These are phyloP conservation scores for Timema podura DNA, from an alignment of 2,888 invertebrate species.

Conservation along the genomic window DNA sequence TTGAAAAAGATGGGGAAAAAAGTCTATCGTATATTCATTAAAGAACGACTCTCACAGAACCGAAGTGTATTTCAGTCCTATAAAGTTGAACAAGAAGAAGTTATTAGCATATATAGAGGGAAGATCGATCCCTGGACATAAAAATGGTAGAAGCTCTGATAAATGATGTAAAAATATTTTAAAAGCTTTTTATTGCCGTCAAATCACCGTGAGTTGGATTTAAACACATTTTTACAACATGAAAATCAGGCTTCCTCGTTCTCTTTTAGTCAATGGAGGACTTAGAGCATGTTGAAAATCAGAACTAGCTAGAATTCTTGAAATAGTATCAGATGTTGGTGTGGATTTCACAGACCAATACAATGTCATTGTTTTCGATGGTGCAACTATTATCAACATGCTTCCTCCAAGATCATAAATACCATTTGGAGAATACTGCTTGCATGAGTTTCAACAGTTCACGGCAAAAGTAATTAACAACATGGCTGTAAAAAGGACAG, in stretches of 20 bases:
- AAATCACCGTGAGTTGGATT: background rate
- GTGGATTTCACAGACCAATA: background rate
- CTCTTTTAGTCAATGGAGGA: background rate
- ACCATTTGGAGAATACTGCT: background rate
- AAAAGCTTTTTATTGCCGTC: background rate
- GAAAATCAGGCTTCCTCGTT: background rate
- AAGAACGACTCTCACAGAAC: background rate
- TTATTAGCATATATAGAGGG: background rate
- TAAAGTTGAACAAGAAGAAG: conserved; percentile 10
- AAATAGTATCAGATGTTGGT: background rate
- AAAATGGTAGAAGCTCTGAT: background rate
- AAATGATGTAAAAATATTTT: background rate
- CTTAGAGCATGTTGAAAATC: background rate
- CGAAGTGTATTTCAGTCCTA: background rate
- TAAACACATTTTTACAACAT: background rate
- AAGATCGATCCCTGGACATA: background rate
- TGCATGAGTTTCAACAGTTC: background rate
- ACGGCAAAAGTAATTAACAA: conserved; percentile 2
- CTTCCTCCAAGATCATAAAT: conserved; percentile 1
- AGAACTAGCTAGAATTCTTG: background rate
- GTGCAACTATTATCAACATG: conserved; percentile 4
- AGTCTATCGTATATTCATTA: background rate
- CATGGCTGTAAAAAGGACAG: background rate
- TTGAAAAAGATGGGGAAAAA: background rate
- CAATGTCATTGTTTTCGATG: background rate